phyloP scores from a whole-genome alignment of 2,797 vertebrate genomes.

The Phoebastria nigripes region DNA sequence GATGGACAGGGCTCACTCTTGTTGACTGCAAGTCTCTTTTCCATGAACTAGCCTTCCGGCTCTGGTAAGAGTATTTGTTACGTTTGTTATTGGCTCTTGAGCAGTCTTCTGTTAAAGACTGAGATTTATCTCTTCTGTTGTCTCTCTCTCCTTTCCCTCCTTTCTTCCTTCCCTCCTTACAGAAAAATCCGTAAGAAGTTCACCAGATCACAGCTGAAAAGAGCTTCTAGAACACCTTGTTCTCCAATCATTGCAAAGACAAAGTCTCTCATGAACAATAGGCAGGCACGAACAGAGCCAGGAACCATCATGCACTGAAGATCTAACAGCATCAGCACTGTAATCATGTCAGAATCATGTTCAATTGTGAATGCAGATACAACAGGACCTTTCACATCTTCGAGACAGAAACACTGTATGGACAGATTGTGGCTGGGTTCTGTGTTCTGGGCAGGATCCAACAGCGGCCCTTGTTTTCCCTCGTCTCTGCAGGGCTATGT shows the following conservation, averaged over 20 bases:
- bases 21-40: constrained; percentile 9
- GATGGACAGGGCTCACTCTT: constrained; percentile 8
- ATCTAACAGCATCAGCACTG: constrained; percentile 20
- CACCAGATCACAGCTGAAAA: constrained; percentile 87
- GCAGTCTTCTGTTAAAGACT: neutral
- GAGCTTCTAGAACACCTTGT: constrained; percentile 87
- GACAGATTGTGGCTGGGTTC: neutral
- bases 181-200: constrained; percentile 89
- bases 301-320: constrained; percentile 55
- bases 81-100: constrained; percentile 5
- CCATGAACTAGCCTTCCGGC: neutral
- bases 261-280: constrained; percentile 54
- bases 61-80: constrained; percentile 30
- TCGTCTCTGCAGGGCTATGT: neutral
- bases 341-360: neutral
- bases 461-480: constrained; percentile 10
- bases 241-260: constrained; percentile 63
- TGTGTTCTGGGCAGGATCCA: constrained; percentile 41
- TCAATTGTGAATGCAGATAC: neutral
- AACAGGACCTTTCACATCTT: neutral
- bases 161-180: constrained; percentile 31
- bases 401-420: neutral
- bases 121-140: constrained; percentile 34
- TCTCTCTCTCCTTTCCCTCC: constrained; percentile 28
- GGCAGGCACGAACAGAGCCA: constrained; percentile 44